These are phyloP conservation scores for Schrankia costaestrigalis DNA, from an alignment of 2,888 invertebrate species.

Conservation along the genomic window DNA sequence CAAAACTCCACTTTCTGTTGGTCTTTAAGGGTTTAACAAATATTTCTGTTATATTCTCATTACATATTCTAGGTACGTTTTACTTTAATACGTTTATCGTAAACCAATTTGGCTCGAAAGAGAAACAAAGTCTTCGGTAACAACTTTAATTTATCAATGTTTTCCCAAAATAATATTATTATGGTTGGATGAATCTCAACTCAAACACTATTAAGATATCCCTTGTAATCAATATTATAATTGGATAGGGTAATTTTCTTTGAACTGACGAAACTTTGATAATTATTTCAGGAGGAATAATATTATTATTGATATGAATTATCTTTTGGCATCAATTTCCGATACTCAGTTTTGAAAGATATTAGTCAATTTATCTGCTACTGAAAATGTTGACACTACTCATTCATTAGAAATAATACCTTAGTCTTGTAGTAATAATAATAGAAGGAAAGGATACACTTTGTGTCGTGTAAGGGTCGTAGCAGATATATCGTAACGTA, in stretches of 20 bases:
- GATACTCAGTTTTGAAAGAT: slow-evolving; percentile 9
- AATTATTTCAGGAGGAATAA: slow-evolving; percentile 37
- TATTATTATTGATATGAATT: slow-evolving; percentile 34
- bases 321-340: slow-evolving; percentile 36
- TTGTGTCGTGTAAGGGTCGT: too few relatives aligned
- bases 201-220: slow-evolving; percentile 32
- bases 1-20: too few relatives aligned
- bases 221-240: slow-evolving; percentile 41
- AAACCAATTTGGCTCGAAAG: neutral
- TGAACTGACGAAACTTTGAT: slow-evolving; percentile 39
- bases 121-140: neutral
- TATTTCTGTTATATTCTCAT: too few relatives aligned
- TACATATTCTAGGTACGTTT: too few relatives aligned
- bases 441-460: too few relatives aligned
- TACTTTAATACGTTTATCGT: neutral
- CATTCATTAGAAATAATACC: too few relatives aligned
- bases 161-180: slow-evolving; percentile 9
- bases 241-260: slow-evolving; percentile 45
- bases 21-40: too few relatives aligned
- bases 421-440: too few relatives aligned
- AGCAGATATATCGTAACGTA: too few relatives aligned
- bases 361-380: slow-evolving; percentile 7
- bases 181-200: slow-evolving; percentile 6
- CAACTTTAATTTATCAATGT: slow-evolving; percentile 4
- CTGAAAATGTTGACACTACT: too few relatives aligned